Conservation (phyloP, 2,797 vertebrate genomes). For the Momotus momota region DNA sequence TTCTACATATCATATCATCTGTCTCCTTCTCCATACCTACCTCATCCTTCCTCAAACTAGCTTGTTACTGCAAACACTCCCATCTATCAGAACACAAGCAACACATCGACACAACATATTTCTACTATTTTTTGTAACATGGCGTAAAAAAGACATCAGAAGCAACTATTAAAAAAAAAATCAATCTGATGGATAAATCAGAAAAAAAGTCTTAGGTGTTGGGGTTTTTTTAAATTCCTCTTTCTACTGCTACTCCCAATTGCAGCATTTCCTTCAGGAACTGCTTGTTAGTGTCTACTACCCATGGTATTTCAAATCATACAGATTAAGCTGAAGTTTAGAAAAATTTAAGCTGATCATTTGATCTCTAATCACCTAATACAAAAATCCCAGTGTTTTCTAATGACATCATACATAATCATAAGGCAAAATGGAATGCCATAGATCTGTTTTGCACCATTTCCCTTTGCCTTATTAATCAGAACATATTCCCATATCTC, state of each 20-base stretch:
- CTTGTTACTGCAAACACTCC: not conserved
- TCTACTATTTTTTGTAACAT: not conserved
- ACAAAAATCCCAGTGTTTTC: slow-evolving; percentile 12
- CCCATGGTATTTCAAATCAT: not conserved
- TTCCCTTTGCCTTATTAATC: slow-evolving; percentile 72
- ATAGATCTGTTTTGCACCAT: slow-evolving; percentile 68
- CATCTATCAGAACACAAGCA: not conserved
- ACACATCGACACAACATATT: not conserved
- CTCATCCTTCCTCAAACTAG: not conserved
- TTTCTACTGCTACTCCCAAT: not conserved
- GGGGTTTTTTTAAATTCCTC: not conserved
- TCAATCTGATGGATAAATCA: not conserved
- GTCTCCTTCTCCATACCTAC: not conserved
- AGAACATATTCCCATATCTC: slow-evolving; percentile 59
- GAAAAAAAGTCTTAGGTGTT: not conserved
- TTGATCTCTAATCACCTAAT: not conserved
- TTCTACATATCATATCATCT: not conserved
- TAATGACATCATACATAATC: slow-evolving; percentile 53
- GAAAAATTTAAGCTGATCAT: slow-evolving; percentile 3
- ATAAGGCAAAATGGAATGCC: slow-evolving; percentile 71
- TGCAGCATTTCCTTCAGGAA: not conserved
- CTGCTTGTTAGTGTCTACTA: not conserved
- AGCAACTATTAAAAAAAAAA: not conserved
- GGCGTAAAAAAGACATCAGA: rapidly evolving
- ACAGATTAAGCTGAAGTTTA: not conserved